Evolutionary conservation across 2,797 vertebrate genomes (phyloP).

Genomic region (Melanotaenia nigrans): DNA sequence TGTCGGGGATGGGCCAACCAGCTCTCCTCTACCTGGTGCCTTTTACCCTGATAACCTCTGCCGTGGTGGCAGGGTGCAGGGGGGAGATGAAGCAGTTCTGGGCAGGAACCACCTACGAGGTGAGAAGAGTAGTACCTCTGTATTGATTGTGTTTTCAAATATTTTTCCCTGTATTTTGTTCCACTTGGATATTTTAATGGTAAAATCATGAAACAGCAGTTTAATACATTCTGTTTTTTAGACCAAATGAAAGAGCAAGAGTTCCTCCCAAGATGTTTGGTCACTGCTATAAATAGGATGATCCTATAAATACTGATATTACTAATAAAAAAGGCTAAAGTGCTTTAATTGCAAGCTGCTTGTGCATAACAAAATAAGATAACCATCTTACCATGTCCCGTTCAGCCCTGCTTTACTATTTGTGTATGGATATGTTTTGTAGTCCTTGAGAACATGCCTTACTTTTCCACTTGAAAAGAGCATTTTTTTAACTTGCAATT

Average conservation of each 20-base stretch:
- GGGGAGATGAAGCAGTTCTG: slow-evolving; percentile 93
- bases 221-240: not conserved
- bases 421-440: not conserved
- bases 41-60: slow-evolving; percentile 89
- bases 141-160: not conserved
- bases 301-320: not conserved
- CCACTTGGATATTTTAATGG: not conserved
- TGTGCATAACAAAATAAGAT: slow-evolving; percentile 19
- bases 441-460: not conserved
- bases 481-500: not conserved
- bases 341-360: slow-evolving; percentile 15
- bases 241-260: not conserved
- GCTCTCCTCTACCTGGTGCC: slow-evolving; percentile 96
- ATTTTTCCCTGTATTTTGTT: not conserved
- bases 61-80: slow-evolving; percentile 85
- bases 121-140: slow-evolving; percentile 63
- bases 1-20: slow-evolving; percentile 92
- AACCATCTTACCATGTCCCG: not conserved
- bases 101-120: slow-evolving; percentile 91
- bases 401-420: not conserved
- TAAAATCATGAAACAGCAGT: not conserved
- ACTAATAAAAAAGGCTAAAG: slow-evolving; percentile 5
- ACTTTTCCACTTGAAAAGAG: not conserved
- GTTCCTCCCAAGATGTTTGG: not conserved
- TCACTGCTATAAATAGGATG: slow-evolving; percentile 1